Percentiles rank a stretch among this genome's conserved stretches.
Conservation (phyloP, 2,113 vertebrate species). For the Taurulus bubalis region DNA sequence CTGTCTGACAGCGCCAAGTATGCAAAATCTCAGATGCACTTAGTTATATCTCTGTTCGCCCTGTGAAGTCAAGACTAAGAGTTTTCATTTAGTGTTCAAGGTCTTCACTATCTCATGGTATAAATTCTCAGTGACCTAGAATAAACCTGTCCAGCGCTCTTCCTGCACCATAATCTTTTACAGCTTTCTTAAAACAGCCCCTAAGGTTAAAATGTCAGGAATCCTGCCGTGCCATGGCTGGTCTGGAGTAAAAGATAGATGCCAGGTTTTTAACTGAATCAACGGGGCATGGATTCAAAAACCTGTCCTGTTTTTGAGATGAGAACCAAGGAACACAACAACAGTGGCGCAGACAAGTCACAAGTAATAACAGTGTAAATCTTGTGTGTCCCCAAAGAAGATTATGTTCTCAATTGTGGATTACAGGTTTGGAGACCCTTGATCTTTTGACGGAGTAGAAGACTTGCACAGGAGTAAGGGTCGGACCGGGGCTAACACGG, state of each 20-base stretch:
- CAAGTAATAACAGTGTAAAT: constrained; percentile 37
- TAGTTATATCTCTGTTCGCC: constrained; percentile 47
- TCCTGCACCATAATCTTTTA: constrained; percentile 57
- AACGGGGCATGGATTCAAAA: constrained; percentile 12
- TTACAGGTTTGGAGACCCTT: constrained; percentile 65
- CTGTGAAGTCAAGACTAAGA: constrained; percentile 49
- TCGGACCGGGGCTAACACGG: constrained; percentile 56
- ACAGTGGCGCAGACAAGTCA: neutral
- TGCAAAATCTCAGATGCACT: constrained; percentile 20
- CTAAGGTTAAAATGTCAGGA: constrained; percentile 58
- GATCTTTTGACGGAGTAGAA: constrained; percentile 43
- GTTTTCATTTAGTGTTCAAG: constrained; percentile 63
- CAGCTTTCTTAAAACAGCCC: constrained; percentile 48
- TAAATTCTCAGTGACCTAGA: constrained; percentile 58
- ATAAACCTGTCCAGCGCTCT: constrained; percentile 53
- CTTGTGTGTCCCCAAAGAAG: constrained; percentile 35
- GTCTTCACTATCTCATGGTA: constrained; percentile 54
- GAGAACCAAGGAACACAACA: constrained; percentile 30
- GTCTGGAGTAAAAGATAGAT: constrained; percentile 13
- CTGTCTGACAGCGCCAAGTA: constrained; percentile 24
- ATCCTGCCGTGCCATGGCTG: neutral
- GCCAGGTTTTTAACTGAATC: constrained; percentile 22
- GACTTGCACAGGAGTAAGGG: constrained; percentile 48
- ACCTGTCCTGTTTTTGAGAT: constrained; percentile 23
- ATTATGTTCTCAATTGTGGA: constrained; percentile 64